Evolutionary conservation across 2,113 vertebrate genomes (phyloP).

Genomic region (Callospermophilus lateralis): DNA sequence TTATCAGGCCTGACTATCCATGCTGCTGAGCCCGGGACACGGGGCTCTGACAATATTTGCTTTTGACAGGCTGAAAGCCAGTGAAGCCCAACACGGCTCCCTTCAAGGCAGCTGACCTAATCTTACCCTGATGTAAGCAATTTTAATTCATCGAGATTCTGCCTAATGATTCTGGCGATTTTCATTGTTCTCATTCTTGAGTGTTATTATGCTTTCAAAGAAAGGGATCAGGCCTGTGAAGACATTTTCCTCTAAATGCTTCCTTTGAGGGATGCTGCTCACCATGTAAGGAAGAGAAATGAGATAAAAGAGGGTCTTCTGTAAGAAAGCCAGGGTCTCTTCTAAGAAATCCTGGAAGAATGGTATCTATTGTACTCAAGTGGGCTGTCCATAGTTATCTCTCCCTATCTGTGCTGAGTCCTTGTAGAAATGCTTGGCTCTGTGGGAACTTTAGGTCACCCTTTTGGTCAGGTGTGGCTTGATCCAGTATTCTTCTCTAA

Average conservation of each 20-base stretch:
- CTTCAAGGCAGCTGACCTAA: conserved; percentile 70
- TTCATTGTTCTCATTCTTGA: conserved; percentile 78
- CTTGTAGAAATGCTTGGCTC: not conserved
- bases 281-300: not conserved
- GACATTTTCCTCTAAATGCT: conserved; percentile 73
- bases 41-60: conserved; percentile 80
- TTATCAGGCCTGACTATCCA: conserved; percentile 82
- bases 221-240: conserved; percentile 62
- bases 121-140: conserved; percentile 74
- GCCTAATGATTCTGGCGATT: conserved; percentile 77
- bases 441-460: not conserved
- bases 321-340: not conserved
- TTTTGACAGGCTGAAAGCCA: conserved; percentile 76
- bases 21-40: conserved; percentile 65
- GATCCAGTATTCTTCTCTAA: not conserved
- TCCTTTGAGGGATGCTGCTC: conserved; percentile 76
- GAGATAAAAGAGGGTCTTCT: conserved; percentile 59
- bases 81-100: conserved; percentile 73
- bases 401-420: not conserved
- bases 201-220: conserved; percentile 80
- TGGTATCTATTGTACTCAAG: not conserved
- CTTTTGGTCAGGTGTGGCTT: not conserved
- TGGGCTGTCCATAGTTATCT: not conserved
- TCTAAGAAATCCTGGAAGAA: conserved; percentile 42
- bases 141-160: conserved; percentile 73